phyloP scores from a whole-genome alignment of 37 sponge, comb jelly and placozoan species.

The Ephydatia muelleri region DNA sequence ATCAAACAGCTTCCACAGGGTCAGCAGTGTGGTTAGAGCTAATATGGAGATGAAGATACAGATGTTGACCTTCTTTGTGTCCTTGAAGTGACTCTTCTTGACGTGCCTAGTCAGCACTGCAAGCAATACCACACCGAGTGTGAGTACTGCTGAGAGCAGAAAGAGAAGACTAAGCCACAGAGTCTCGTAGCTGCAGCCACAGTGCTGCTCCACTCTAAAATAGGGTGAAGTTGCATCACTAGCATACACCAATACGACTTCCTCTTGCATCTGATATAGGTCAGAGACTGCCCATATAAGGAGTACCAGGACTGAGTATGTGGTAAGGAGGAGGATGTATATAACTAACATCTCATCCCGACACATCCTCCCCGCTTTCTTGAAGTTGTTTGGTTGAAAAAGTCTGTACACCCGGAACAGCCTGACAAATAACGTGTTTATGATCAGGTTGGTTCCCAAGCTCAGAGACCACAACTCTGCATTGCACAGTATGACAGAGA shows the following conservation, averaged over 20 bases:
- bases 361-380: slow-evolving; percentile 16
- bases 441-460: slow-evolving; percentile 23
- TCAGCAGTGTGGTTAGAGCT: background rate
- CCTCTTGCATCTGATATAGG: background rate
- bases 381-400: slow-evolving; percentile 9
- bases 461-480: slow-evolving; percentile 8
- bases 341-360: slow-evolving; percentile 21
- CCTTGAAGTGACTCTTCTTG: slow-evolving; percentile 34
- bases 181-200: background rate
- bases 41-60: slow-evolving; percentile 6
- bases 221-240: slow-evolving; percentile 6
- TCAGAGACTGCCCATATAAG: slow-evolving; percentile 16
- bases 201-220: background rate
- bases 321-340: background rate
- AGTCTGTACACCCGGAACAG: slow-evolving; percentile 22
- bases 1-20: slow-evolving; percentile 2
- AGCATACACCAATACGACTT: slow-evolving; percentile 4
- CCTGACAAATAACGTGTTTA: slow-evolving; percentile 18
- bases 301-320: background rate
- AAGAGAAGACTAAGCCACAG: slow-evolving; percentile 6
- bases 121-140: slow-evolving; percentile 14
- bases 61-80: slow-evolving; percentile 48
- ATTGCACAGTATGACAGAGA: slow-evolving; percentile 17
- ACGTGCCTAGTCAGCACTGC: slow-evolving; percentile 41
- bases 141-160: background rate